Evolutionary conservation across 2,888 invertebrate genomes (phyloP).

Genomic region (Perizoma affinitatum): DNA sequence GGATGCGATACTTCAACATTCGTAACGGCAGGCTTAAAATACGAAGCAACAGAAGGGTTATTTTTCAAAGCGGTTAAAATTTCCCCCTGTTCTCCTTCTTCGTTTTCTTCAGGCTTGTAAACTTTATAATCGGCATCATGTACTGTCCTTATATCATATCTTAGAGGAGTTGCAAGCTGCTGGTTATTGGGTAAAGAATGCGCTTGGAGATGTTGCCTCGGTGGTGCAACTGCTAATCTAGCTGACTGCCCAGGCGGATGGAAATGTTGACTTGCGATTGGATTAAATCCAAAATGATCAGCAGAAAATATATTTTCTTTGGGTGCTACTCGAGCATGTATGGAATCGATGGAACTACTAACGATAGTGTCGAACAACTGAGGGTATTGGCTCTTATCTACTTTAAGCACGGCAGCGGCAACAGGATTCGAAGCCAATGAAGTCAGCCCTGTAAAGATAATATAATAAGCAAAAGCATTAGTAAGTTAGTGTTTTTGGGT

Average conservation of each 20-base stretch:
- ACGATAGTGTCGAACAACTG: conserved; percentile 74
- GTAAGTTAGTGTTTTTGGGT: conserved; percentile 3
- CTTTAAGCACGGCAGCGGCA: conserved; percentile 70
- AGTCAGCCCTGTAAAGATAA: conserved; percentile 71
- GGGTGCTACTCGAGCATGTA: conserved; percentile 71
- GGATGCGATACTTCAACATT: conserved; percentile 76
- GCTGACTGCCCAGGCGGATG: conserved; percentile 62
- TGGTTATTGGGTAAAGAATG: conserved; percentile 49
- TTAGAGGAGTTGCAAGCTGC: conserved; percentile 63
- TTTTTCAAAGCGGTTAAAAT: conserved; percentile 75
- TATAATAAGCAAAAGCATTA: conserved; percentile 47
- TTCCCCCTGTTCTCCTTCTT: conserved; percentile 61
- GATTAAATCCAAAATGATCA: conserved; percentile 76
- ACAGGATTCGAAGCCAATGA: conserved; percentile 76
- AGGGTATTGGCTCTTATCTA: conserved; percentile 77
- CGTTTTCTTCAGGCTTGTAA: conserved; percentile 73
- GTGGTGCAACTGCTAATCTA: conserved; percentile 58
- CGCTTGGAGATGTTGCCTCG: conserved; percentile 48
- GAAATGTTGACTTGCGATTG: conserved; percentile 76
- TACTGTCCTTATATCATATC: conserved; percentile 75
- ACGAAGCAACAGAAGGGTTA: conserved; percentile 72
- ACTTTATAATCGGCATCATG: conserved; percentile 79
- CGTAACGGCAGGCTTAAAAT: conserved; percentile 73
- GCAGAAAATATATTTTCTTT: conserved; percentile 71
- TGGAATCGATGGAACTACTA: conserved; percentile 78